phyloP scores from a whole-genome alignment of 2,113 vertebrate species.

The Actenoides hombroni region DNA sequence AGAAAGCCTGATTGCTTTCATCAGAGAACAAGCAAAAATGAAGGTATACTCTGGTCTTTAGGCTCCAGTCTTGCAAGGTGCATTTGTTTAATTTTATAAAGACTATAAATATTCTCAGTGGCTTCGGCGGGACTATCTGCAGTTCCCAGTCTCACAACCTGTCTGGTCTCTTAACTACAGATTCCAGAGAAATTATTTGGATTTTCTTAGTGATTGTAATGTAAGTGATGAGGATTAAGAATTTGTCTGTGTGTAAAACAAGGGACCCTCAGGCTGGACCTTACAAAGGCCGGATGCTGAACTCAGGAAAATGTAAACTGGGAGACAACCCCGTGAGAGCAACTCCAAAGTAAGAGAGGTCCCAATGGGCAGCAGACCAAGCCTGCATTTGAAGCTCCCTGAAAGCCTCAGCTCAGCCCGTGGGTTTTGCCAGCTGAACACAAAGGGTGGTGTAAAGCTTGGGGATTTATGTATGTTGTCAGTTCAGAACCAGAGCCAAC shows the following conservation, averaged over 20 bases:
- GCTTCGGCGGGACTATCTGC: not conserved
- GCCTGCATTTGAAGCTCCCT: not conserved
- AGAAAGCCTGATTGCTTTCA: not conserved
- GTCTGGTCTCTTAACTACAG: not conserved
- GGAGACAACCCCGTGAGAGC: not conserved
- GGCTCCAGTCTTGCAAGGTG: not conserved
- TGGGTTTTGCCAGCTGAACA: not conserved
- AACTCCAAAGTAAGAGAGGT: not conserved
- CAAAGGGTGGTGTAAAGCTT: not conserved
- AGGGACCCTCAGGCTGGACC: not conserved
- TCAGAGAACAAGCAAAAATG: not conserved
- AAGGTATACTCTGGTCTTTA: not conserved
- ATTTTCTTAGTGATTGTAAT: not conserved
- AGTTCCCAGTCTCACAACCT: not conserved
- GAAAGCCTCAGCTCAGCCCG: not conserved
- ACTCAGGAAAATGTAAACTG: not conserved
- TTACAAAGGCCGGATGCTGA: not conserved
- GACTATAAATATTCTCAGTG: not conserved
- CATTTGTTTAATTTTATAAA: not conserved
- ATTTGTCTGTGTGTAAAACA: not conserved
- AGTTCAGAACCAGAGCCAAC: constrained; percentile 26
- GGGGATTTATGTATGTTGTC: not conserved
- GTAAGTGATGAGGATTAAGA: not conserved
- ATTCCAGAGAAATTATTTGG: not conserved
- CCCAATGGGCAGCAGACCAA: not conserved